These are phyloP conservation scores for Poeciliopsis retropinna DNA, from an alignment of 2,113 vertebrate genomes.

Conservation along the genomic window DNA sequence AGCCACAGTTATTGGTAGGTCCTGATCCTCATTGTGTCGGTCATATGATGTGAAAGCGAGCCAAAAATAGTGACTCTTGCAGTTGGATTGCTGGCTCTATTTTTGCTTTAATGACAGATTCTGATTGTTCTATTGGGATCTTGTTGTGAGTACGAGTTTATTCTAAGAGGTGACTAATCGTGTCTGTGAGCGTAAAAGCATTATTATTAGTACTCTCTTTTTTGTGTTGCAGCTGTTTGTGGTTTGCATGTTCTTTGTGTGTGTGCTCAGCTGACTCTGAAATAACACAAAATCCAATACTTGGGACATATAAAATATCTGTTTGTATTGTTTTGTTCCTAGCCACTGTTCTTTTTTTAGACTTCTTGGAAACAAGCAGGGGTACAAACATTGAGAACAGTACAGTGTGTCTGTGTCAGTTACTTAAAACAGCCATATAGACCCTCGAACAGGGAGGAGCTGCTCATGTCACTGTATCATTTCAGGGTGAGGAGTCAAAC, in stretches of 20 bases:
- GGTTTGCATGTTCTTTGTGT: constrained; percentile 2
- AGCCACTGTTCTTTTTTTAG: constrained; percentile 9
- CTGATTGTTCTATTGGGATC: constrained; percentile 57
- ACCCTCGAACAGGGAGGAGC: constrained; percentile 23
- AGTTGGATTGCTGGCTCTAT: constrained; percentile 30
- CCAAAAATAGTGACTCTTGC: constrained; percentile 1
- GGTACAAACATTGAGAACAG: constrained; percentile 5
- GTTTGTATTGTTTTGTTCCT: neutral
- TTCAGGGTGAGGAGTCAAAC: constrained; percentile 61
- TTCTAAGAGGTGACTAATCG: constrained; percentile 66
- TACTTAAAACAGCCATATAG: constrained; percentile 31
- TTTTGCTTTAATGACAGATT: constrained; percentile 24
- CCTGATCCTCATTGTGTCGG: constrained; percentile 14
- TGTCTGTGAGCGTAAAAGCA: constrained; percentile 37
- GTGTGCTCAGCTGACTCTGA: neutral
- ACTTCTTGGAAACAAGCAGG: neutral
- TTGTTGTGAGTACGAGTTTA: constrained; percentile 46
- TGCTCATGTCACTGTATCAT: constrained; percentile 52
- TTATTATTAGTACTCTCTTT: constrained; percentile 32
- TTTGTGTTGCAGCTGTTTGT: constrained; percentile 53
- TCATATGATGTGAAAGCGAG: constrained; percentile 32
- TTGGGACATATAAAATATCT: neutral
- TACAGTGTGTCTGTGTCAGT: neutral
- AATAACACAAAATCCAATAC: constrained; percentile 1
- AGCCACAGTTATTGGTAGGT: constrained; percentile 45